Percentiles rank a stretch among this genome's conserved stretches.
phyloP scores from a whole-genome alignment of 1,140 invertebrate genomes.

The Trichonephila clavata region DNA sequence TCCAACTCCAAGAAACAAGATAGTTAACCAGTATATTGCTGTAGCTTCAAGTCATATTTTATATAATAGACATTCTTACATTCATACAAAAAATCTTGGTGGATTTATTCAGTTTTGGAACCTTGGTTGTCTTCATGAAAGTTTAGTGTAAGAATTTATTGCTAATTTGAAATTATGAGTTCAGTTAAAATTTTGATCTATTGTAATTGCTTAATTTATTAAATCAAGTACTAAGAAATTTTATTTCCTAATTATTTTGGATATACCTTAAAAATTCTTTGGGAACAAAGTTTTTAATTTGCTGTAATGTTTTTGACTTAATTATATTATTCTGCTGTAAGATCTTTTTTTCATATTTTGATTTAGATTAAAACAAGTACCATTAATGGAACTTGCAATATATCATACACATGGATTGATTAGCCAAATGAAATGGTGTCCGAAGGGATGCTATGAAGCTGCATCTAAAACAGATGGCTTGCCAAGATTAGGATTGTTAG shows the following conservation, averaged over 20 bases:
- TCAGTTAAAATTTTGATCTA: too few relatives aligned
- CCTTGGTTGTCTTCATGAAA: conserved; percentile 40
- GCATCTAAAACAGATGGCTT: background rate
- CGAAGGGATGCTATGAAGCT: conserved; percentile 83
- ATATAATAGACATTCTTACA: background rate
- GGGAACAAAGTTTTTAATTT: too few relatives aligned
- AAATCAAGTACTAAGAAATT: too few relatives aligned
- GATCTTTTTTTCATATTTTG: too few relatives aligned
- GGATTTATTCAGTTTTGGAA: conserved; percentile 47
- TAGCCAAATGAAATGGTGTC: conserved; percentile 89
- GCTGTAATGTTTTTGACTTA: background rate
- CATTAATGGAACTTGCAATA: conserved; percentile 83
- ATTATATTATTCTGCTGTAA: background rate
- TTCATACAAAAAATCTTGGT: background rate
- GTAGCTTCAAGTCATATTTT: conserved; percentile 9
- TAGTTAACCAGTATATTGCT: conserved; percentile 1
- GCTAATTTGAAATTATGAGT: background rate
- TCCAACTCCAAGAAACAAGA: conserved; percentile 3
- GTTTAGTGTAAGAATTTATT: background rate
- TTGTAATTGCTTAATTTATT: too few relatives aligned
- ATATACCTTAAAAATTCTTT: too few relatives aligned
- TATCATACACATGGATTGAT: conserved; percentile 86
- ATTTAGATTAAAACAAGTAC: conserved; percentile 57
- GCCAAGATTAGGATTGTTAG: conserved; percentile 85
- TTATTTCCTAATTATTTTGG: too few relatives aligned